Base-by-base conservation (phyloP, 2,797 vertebrate species). In the Manis crassicaudata region DNA sequence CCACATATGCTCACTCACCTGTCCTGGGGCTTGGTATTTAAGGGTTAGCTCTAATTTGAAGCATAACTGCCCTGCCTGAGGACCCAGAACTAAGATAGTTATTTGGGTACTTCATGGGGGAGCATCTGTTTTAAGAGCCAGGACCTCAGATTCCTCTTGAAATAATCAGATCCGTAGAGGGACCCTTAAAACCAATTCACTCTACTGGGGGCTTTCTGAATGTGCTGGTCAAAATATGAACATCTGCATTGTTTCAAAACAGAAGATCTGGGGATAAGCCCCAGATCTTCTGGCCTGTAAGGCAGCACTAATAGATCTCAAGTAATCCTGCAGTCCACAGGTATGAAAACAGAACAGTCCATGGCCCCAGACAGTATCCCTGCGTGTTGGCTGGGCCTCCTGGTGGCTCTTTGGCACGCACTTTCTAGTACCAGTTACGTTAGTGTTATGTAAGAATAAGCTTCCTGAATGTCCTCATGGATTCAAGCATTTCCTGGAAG, bases 401-500 rank as follows among this genome's bases (percentile, higher is more conserved):
- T 60, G 43, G 23, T 52, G 76, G 95, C 50, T 95, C 88, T 92
- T 46, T 96, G 96, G 96, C 96, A 97, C 94, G 93, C 21, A 32
- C 50, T 81, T 88, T 86, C 86, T 89, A 85, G 73, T 94, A 93
- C 80, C 5, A 0, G 65, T 46, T 65, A 62, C 8, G 40, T 84
- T 63, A 86, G 56, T 63, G 52, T 89, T 80, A 77, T 65, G 54
- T 14, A 60, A 92, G 54, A 97, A 91, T 62, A 88, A 52, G 7
- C 37, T 95, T 97, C 84, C 88, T 75, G 70, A 83, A 92, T 43
- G 62, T 43, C 35, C 72, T 58, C 32, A 27, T 17, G 83, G 83
- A 94, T 95, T 90, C 92, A 91, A 86, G 82, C 83, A 68, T 76
- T 95, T 95, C 73, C 77, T 35, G 40, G 52, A 94, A 95, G 58